Evolutionary conservation across 2,888 invertebrate genomes (phyloP).

Genomic region (Tinea pellionella): DNA sequence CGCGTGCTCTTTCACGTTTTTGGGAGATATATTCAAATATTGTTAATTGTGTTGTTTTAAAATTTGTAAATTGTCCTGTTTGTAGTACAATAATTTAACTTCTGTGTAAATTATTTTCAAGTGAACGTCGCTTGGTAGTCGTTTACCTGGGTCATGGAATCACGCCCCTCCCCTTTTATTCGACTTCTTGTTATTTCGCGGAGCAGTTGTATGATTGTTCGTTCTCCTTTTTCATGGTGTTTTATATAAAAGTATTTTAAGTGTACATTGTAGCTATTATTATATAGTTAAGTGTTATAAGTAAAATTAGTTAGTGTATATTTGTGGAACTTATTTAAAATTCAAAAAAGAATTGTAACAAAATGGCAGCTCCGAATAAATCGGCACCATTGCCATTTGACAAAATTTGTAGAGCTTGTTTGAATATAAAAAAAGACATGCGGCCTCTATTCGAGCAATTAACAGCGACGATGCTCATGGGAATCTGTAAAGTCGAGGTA

Average conservation of each 20-base stretch:
- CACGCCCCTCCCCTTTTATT: slow-evolving; percentile 3
- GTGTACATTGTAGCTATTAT: too few species aligned
- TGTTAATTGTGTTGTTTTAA: too few species aligned
- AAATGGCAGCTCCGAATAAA: slow-evolving; percentile 49
- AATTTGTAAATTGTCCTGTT: too few species aligned
- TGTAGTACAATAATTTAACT: too few species aligned
- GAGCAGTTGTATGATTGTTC: neutral
- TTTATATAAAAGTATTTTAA: too few species aligned
- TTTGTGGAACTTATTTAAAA: too few species aligned
- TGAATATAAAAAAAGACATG: slow-evolving; percentile 74
- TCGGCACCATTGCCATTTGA: slow-evolving; percentile 50
- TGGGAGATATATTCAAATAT: too few species aligned
- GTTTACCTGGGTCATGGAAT: neutral
- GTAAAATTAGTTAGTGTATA: too few species aligned
- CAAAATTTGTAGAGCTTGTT: slow-evolving; percentile 73
- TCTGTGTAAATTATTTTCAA: too few species aligned
- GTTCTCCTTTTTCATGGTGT: neutral
- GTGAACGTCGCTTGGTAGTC: too few species aligned
- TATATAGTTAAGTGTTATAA: neutral
- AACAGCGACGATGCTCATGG: slow-evolving; percentile 74
- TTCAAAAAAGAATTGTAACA: slow-evolving; percentile 22
- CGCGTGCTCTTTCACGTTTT: too few species aligned
- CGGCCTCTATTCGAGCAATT: slow-evolving; percentile 73
- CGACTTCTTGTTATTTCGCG: neutral
- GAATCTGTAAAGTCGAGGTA: slow-evolving; percentile 72